Percentiles rank a stretch among this genome's conserved stretches.
phyloP scores from a whole-genome alignment of 2,888 invertebrate genomes.

The Hetaerina titia region DNA sequence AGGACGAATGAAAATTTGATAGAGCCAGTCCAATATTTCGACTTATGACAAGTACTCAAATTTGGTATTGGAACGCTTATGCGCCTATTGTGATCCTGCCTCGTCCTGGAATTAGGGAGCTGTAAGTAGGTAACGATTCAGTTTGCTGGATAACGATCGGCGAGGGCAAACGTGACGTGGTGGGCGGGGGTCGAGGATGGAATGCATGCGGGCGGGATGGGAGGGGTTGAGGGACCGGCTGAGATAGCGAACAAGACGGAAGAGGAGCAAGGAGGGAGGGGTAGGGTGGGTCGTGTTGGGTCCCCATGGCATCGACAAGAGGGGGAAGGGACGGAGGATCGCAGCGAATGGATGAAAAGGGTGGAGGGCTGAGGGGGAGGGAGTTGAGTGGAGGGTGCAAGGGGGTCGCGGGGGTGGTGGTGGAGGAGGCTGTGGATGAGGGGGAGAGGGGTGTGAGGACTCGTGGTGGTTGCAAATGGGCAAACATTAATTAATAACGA shows the following conservation, averaged over 20 bases:
- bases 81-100: background rate
- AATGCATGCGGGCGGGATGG: background rate
- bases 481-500: slow-evolving; percentile 67
- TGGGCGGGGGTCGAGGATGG: background rate
- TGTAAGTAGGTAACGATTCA: slow-evolving; percentile 12
- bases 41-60: too few species aligned
- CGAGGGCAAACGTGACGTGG: slow-evolving; percentile 19
- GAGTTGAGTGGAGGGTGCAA: background rate
- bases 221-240: background rate
- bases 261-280: background rate
- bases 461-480: slow-evolving; percentile 63
- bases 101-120: background rate
- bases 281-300: background rate
- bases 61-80: background rate
- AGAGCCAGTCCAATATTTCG: too few species aligned
- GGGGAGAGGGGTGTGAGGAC: background rate
- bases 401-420: slow-evolving; percentile 38
- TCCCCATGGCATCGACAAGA: background rate
- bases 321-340: background rate
- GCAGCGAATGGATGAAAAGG: slow-evolving; percentile 4
- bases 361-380: background rate
- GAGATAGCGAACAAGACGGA: background rate
- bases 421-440: background rate
- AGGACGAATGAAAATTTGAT: too few species aligned
- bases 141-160: slow-evolving; percentile 54